phyloP scores from a whole-genome alignment of 1,140 invertebrate species.

The Drosophila pallidifrons region DNA sequence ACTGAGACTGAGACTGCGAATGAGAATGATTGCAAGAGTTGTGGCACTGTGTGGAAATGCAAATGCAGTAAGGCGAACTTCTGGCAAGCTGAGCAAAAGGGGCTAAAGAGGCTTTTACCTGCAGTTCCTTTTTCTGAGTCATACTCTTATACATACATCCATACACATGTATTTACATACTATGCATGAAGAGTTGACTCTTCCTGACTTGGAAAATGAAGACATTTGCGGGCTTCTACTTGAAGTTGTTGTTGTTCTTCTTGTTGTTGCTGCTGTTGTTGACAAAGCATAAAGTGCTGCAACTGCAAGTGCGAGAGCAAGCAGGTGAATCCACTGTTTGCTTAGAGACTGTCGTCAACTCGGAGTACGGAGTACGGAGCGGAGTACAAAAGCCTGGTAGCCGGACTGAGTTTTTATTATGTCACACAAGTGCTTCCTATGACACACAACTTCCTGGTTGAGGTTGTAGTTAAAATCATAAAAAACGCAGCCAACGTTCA shows the following conservation, averaged over 20 bases:
- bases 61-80: constrained; percentile 34
- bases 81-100: not conserved
- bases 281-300: constrained; percentile 73
- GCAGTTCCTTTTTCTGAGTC: constrained; percentile 35
- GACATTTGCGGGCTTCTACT: constrained; percentile 65
- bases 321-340: constrained; percentile 42
- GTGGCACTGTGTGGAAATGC: constrained; percentile 27
- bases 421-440: constrained; percentile 81
- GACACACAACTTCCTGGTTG: constrained; percentile 75
- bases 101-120: constrained; percentile 56
- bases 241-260: constrained; percentile 50
- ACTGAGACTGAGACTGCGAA: not conserved
- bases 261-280: constrained; percentile 52
- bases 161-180: not conserved
- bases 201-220: constrained; percentile 61
- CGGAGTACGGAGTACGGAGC: not conserved
- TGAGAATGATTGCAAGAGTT: not conserved
- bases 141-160: not conserved
- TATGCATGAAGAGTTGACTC: constrained; percentile 35
- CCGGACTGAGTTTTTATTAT: constrained; percentile 71
- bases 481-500: not conserved
- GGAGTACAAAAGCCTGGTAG: constrained; percentile 51
- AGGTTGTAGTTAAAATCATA: constrained; percentile 46
- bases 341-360: constrained; percentile 34
- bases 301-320: constrained; percentile 27